Base-by-base conservation (phyloP, 2,113 vertebrate species). In the Fulica atra region DNA sequence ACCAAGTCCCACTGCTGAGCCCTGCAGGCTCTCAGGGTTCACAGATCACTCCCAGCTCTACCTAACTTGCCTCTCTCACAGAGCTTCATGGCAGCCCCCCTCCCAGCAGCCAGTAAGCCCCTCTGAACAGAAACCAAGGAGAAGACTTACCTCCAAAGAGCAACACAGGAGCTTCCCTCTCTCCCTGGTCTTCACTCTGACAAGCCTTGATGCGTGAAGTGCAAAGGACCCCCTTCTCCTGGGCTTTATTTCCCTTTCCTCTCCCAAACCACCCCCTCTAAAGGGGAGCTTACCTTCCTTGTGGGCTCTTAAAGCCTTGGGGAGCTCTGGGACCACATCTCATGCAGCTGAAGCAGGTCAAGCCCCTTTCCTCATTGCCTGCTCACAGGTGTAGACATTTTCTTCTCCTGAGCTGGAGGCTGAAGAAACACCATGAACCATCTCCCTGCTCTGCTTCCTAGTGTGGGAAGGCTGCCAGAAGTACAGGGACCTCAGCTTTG, bases 1-100 rank as follows among this genome's bases (percentile, higher is more conserved):
- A 26, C 13, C 0, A 0, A 69, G 20, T 17, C 15, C 60, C 17
- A 46, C 13, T 9, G 0, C 25, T 13, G 19, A 16, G 3, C 5
- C 5, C n/a, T 17, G 20, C 11, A 60, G n/a, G 26, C 13, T 40
- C 14, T 15, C 26, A 76, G 17, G 25, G 20, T 44, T 35, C 11
- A 5, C 5, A 21, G 21, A 15, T 33, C 44, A 20, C 44, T 53
- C 35, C 64, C 17, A 18, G 18, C 20, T 35, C 57, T 40, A 38
- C 15, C 16, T 69, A 48, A 64, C 9, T 23, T 2, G 1, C 48
- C 42, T 35, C 26, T 81, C 40, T n/a, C 36, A 24, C 21, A 29
- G 6, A 11, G 17, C 80, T 25, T 46, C 44, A 38, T 4, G 2
- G 33, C 5, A 76, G 4, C 7, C 9, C 9, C 44, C 12, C 25